Conservation (phyloP, 2,113 vertebrate species). For the Callospermophilus lateralis region DNA sequence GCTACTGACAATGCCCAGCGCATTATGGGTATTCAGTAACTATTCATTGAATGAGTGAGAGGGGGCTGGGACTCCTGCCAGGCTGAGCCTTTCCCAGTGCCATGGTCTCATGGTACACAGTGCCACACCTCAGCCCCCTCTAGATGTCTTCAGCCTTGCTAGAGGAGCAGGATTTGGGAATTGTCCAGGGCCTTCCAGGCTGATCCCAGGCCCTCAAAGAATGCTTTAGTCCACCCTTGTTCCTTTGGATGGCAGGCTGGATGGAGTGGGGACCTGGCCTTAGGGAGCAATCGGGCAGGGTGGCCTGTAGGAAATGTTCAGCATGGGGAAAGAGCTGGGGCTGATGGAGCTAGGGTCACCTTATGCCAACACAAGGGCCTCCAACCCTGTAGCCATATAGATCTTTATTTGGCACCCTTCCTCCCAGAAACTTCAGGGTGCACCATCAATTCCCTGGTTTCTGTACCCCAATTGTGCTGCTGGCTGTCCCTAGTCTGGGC, state of each 20-base stretch:
- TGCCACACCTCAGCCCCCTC: not conserved
- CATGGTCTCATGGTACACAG: not conserved
- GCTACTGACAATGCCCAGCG: not conserved
- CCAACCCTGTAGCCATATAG: not conserved
- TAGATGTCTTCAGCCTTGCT: not conserved
- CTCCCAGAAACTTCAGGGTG: not conserved
- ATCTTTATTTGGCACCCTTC: not conserved
- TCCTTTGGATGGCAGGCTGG: not conserved
- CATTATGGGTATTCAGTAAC: too few relatives aligned
- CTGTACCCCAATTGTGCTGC: fast-evolving
- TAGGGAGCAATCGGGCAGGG: not conserved
- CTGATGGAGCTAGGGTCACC: not conserved
- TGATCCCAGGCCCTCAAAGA: not conserved
- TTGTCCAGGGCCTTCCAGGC: not conserved
- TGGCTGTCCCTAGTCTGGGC: fast-evolving
- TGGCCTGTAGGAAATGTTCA: not conserved
- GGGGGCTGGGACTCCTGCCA: not conserved
- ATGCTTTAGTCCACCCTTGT: not conserved
- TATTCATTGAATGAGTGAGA: not conserved
- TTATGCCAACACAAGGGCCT: not conserved
- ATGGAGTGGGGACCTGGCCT: not conserved
- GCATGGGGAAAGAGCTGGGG: not conserved
- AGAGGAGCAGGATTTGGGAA: not conserved
- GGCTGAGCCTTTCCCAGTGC: not conserved
- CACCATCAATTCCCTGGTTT: not conserved